Percentiles rank a stretch among this genome's conserved stretches.
phyloP scores from a whole-genome alignment of 1,140 invertebrate genomes.

The Orius insidiosus region DNA sequence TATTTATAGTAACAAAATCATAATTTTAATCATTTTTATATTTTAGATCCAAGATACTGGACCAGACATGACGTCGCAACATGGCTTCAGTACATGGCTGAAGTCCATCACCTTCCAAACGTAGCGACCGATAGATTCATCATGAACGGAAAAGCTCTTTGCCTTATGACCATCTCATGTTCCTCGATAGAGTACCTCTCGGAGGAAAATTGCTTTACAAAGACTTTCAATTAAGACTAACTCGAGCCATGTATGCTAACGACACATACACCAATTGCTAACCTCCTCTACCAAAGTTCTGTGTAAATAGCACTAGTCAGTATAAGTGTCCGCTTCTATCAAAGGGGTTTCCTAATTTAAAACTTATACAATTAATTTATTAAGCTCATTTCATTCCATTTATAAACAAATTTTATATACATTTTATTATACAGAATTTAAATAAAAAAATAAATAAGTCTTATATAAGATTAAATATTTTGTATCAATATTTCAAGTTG shows the following conservation, averaged over 20 bases:
- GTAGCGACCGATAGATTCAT: constrained; percentile 40
- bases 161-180: constrained; percentile 59
- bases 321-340: background rate
- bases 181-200: constrained; percentile 44
- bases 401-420: constrained; percentile 2
- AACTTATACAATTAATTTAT: background rate
- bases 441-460: background rate
- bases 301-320: too few species aligned
- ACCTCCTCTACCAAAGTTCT: background rate
- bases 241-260: constrained; percentile 25
- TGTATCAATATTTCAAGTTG: constrained; percentile 10
- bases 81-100: constrained; percentile 41
- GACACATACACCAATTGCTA: constrained; percentile 11
- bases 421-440: too few species aligned
- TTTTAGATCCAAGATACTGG: constrained; percentile 50
- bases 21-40: constrained; percentile 13
- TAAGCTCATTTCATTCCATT: constrained; percentile 4
- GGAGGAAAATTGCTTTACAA: constrained; percentile 47
- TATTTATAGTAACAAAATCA: background rate
- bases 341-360: background rate
- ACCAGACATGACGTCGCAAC: constrained; percentile 41
- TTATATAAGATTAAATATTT: constrained; percentile 3
- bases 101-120: constrained; percentile 36
- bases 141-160: constrained; percentile 63
- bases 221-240: constrained; percentile 30